Conservation (phyloP, 2,113 vertebrate species). For the Pleuronectes platessa region DNA sequence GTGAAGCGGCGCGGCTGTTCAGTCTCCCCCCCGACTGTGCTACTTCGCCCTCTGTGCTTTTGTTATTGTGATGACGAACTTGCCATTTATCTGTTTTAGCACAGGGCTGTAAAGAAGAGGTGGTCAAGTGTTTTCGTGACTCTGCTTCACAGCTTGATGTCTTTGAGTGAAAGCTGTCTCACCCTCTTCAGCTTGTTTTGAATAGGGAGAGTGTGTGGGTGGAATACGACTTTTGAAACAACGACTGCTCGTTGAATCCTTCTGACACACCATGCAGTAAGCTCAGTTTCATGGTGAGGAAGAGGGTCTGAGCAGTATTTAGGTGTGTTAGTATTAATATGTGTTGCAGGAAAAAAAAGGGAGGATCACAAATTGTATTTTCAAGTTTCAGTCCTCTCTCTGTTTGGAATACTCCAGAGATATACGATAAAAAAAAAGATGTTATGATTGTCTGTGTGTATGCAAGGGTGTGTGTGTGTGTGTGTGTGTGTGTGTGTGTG, state of each 20-base stretch:
- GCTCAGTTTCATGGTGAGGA: constrained; percentile 8
- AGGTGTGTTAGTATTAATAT: background rate
- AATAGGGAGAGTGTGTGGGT: too few relatives aligned
- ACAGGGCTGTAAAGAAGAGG: constrained; percentile 31
- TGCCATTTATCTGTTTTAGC: background rate
- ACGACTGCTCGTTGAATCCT: too few relatives aligned
- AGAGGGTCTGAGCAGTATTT: background rate
- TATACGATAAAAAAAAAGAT: constrained; percentile 46
- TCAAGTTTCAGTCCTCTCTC: background rate
- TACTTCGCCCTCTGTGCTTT: constrained; percentile 25
- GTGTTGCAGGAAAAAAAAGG: background rate
- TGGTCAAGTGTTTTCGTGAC: constrained; percentile 5
- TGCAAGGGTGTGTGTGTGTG: constrained; percentile 9
- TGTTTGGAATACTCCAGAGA: constrained; percentile 40
- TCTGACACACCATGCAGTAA: constrained; percentile 5
- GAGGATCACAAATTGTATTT: constrained; percentile 12
- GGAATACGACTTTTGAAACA: too few relatives aligned
- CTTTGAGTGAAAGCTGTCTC: background rate
- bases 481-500: constrained; percentile 8
- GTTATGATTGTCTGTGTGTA: constrained; percentile 21
- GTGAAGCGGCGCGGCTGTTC: constrained; percentile 49
- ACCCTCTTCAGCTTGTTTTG: background rate
- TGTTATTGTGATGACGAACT: constrained; percentile 1
- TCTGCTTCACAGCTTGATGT: background rate
- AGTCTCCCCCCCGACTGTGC: constrained; percentile 1